phyloP scores from a whole-genome alignment of 2,797 vertebrate species.

The Dendrocincla tyrannina region DNA sequence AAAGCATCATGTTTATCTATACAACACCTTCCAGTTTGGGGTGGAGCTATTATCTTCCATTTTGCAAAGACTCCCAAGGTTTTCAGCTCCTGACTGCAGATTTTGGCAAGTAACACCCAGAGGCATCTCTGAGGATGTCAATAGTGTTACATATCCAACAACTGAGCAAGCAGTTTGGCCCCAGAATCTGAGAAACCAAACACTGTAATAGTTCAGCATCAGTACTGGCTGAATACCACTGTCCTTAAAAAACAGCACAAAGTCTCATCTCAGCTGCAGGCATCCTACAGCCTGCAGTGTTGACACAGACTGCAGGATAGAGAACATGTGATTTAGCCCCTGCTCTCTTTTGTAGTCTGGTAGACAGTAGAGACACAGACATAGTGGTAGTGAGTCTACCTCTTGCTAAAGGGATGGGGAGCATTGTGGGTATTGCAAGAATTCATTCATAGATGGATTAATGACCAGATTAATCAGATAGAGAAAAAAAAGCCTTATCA shows the following conservation, averaged over 20 bases:
- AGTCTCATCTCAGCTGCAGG: background rate
- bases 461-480: background rate
- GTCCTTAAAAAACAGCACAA: background rate
- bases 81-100: background rate
- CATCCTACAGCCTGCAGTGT: background rate
- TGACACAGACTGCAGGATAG: background rate
- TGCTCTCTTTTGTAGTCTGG: background rate
- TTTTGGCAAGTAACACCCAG: background rate
- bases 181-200: background rate
- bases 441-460: background rate
- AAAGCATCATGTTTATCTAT: background rate
- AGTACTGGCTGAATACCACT: background rate
- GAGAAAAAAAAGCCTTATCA: background rate
- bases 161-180: background rate
- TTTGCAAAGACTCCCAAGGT: background rate
- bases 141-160: background rate
- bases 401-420: background rate
- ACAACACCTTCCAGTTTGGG: background rate
- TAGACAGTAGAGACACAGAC: background rate
- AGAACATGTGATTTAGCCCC: background rate
- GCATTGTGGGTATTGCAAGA: background rate
- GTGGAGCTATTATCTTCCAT: background rate
- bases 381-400: background rate
- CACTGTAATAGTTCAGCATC: accelerated
- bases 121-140: background rate